Base-by-base conservation (phyloP, 1,140 invertebrate species). In the Drosophila murphyi region DNA sequence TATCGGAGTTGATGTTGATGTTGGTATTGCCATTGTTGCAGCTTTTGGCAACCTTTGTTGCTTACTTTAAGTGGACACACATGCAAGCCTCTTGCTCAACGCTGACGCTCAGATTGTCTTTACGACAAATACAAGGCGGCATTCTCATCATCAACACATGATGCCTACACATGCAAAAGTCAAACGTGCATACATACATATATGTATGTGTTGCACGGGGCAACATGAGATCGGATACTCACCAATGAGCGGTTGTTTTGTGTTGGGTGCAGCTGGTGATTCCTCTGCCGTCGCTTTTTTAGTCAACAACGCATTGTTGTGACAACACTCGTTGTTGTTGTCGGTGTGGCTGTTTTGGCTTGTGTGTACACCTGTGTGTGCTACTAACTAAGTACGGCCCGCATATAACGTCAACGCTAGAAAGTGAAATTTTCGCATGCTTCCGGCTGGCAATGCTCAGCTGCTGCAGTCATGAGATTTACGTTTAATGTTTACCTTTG, bases 361-460 rank as follows among this genome's bases (percentile, higher is more conserved):
- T 29, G 45, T 65, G 29, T 37, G 34, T 54, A 41, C 10, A 3
- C 10, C 37, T 56, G 47, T 64, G 57, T 37, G 63, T 39, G 2
- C 52, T 8, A 10, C 7, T 10, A 50, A 35, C 45, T 60, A 31
- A 61, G 35, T 48, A 37, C 60, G 56, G 39, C 43, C 64, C 76
- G 67, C 74, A 76, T 75, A 72, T 54, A 73, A 61, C 41, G 34
- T 41, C 48, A 57, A 8, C 60, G 69, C 28, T 64, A 63, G 83
- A 87, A 87, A 87, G 83, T 87, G 85, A 87, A 87, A 89, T 87
- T 82, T 77, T 88, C 73, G 55, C 81, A 82, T 69, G 64, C 80
- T 88, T 83, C 80, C 83, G 85, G 73, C 62, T 75, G 59, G 39
- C 63, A 69, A 32, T 62, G 70, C 41, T 68, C 54, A 45, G 82